A percentile compares a stretch with the other conserved stretches of the same genome.
These are phyloP conservation scores for Chaetogeoica ovagalla DNA, from an alignment of 2,888 invertebrate species.

Conservation along the genomic window DNA sequence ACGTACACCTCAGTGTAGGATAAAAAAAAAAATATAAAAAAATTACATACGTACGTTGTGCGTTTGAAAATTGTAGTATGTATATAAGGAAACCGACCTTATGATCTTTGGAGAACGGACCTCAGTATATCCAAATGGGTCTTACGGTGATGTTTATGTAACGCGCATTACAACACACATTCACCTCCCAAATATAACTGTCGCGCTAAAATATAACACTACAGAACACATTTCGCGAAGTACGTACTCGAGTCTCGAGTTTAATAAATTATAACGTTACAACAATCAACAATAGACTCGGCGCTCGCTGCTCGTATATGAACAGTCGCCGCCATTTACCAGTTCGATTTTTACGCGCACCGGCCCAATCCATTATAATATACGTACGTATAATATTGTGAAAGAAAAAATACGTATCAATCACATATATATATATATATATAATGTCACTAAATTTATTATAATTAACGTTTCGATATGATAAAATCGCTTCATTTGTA, in stretches of 20 bases:
- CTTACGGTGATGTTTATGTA: conserved; percentile 15
- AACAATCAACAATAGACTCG: neutral
- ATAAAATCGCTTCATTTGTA: too few relatives aligned
- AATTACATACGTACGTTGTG: neutral
- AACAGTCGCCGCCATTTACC: too few relatives aligned
- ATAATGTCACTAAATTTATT: too few relatives aligned
- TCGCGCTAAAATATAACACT: neutral
- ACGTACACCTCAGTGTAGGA: too few relatives aligned
- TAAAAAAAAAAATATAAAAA: too few relatives aligned
- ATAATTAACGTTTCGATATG: too few relatives aligned
- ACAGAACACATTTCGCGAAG: neutral
- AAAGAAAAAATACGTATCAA: too few relatives aligned
- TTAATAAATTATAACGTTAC: neutral
- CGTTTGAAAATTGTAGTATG: neutral
- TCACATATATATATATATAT: too few relatives aligned
- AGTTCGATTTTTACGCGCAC: too few relatives aligned
- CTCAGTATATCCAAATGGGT: conserved; percentile 16
- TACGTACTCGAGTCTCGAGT: neutral
- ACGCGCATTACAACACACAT: conserved; percentile 14
- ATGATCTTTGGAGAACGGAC: conserved; percentile 25
- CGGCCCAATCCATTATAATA: too few relatives aligned
- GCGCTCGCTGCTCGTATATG: neutral
- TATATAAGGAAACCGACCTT: neutral
- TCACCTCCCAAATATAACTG: conserved; percentile 12
- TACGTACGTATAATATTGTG: too few relatives aligned